Base-by-base conservation (phyloP, 2,888 invertebrate species). In the Chironomus riparius region DNA sequence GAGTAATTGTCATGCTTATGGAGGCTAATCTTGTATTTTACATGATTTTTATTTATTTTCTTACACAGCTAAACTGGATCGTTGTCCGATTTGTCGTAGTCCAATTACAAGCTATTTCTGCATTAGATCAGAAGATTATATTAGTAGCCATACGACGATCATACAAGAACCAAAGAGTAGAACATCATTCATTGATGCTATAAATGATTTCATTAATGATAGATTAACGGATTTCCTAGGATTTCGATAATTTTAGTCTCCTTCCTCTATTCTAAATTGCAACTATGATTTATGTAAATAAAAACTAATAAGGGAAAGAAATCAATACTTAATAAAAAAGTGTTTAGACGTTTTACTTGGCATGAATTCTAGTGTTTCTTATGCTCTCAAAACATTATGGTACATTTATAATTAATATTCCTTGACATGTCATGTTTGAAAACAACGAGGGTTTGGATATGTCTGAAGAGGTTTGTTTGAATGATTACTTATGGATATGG, bases 71-170 rank as follows among this genome's bases (percentile, higher is more conserved):
- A 92, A 92, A 82, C 85, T 95, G 78, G 92, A 93, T 82, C 89
- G 91, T 79, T 95, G 95, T 82, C 95, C 95, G 21, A 92, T 95
- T 87, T 95, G 95, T 84, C 88, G 94, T 77, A 91, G 92, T 79
- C 89, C 89, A 65, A 93, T 94, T 80, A 90, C 90, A 79, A 91
- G 91, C 80, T 94, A 92, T 86, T 94, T 94, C 86, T 91, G 92
- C 83, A 93, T 91, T 80, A 85, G 92, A 65, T 89, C 90, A 79
- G 92, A 92, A 80, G 92, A 92, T 77, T 92, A 92, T 82, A 83
- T 88, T 87, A 87, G 88, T 12, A 78, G 82, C 80, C 13, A 18
- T 0, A 77, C 77, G 50, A 73, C 84, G 82, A 85, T 85, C 87
- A 79, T 85, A 85, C 79, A 78, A 81, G 79, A 77, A 78, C 81